Percentiles rank a stretch among this genome's conserved stretches.
Evolutionary conservation across 2,888 invertebrate genomes (phyloP).

Genomic region (Thalpophila matura): DNA sequence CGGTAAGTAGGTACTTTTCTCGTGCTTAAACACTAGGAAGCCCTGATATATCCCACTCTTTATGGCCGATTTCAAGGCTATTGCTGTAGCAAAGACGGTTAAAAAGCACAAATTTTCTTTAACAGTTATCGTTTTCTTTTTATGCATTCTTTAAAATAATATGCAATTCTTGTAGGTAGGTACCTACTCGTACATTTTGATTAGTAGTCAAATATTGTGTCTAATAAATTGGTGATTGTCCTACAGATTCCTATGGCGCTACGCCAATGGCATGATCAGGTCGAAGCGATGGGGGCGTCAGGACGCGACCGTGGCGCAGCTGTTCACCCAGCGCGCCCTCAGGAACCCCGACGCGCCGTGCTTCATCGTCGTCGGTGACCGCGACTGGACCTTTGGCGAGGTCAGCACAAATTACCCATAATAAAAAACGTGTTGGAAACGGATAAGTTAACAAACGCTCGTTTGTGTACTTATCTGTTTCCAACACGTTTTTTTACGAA

Average conservation of each 20-base stretch:
- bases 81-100: neutral
- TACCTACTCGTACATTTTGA: too few species aligned
- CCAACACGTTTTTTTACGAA: too few species aligned
- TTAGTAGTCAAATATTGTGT: too few species aligned
- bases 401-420: constrained; percentile 75
- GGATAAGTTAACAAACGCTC: too few species aligned
- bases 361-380: constrained; percentile 92
- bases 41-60: too few species aligned
- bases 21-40: neutral
- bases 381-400: constrained; percentile 93
- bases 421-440: too few species aligned
- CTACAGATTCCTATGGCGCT: constrained; percentile 91
- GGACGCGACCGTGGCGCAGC: constrained; percentile 91
- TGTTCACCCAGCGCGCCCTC: constrained; percentile 91
- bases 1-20: neutral
- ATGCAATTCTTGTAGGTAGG: too few species aligned
- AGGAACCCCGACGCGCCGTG: constrained; percentile 92
- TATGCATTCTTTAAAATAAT: too few species aligned
- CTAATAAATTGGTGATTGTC: neutral
- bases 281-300: constrained; percentile 89
- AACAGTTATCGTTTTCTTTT: too few species aligned
- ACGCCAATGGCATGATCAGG: constrained; percentile 86
- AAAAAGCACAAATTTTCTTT: too few species aligned
- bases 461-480: too few species aligned
- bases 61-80: neutral